phyloP scores from a whole-genome alignment of 35 echinoderm and acorn worm genomes.

The Ophiothrix spiculata region DNA sequence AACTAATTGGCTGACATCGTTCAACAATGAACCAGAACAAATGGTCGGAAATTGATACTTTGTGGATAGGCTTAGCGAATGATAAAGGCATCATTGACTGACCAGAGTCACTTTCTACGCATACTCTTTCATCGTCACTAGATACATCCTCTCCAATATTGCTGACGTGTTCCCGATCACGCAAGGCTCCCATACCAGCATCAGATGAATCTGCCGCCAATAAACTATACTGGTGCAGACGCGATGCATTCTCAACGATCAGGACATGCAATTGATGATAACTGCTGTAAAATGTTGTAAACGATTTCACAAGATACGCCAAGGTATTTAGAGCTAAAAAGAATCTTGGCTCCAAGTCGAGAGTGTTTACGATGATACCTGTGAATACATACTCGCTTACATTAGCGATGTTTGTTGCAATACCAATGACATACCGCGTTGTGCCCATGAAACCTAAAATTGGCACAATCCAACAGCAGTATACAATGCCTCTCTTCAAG shows the following conservation, averaged over 20 bases:
- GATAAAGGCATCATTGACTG: too few relatives aligned
- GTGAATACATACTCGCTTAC: background rate
- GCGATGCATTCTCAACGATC: background rate
- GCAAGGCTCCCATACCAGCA: too few relatives aligned
- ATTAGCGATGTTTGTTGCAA: background rate
- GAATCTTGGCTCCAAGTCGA: background rate
- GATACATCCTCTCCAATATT: background rate
- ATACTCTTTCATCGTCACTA: background rate
- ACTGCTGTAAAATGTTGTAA: background rate
- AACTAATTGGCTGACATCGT: background rate
- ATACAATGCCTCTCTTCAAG: background rate
- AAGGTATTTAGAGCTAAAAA: background rate
- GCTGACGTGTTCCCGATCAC: background rate
- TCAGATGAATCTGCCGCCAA: background rate
- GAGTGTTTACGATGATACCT: background rate
- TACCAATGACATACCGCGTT: background rate
- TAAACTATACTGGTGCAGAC: background rate
- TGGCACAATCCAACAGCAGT: background rate
- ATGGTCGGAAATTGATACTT: background rate
- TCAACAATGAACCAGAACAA: background rate
- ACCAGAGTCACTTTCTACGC: too few relatives aligned
- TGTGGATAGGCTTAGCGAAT: too few relatives aligned
- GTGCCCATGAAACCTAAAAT: background rate
- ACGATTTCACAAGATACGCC: background rate
- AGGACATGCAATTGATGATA: background rate